Evolutionary conservation across 2,113 vertebrate genomes (phyloP), one percentile per base, ranked within the genome.

Genomic region (Hyaena hyaena): DNA sequence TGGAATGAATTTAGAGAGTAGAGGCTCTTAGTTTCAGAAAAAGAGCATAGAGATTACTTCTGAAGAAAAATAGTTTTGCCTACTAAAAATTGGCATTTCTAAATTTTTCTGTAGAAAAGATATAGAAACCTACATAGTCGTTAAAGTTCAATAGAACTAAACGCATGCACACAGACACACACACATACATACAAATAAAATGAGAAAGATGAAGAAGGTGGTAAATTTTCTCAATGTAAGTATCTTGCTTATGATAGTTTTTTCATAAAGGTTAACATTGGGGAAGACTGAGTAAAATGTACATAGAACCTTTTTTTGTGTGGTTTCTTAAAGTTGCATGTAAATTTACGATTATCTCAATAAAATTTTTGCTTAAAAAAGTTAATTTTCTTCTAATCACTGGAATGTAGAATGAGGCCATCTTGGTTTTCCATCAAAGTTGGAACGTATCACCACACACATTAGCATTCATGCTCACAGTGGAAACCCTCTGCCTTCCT

Each of bases 381-480:
- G 58, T 35, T 71, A 7, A 9, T 50, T 88, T 45, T 10, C n/a
- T 93, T 74, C 15, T 39, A 26, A 16, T 61, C 33, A 35, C 55
- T 26, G 1, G 45, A 63, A n/a, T 23, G 19, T 15, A 12, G 3
- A 58, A 66, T 80, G 39, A 83, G 17, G n/a, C 7, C 1, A 0
- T 61, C 10, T 19, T 66, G 86, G 17, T 63, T 68, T 28, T 53
- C 12, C 17, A 8, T 48, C 26, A 16, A 33, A 69, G 11, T 61
- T 48, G 45, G 33, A 3, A 11, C 7, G 0, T 5, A 28, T 28
- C 1, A 0, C 5, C 26, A 11, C 7, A 2, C 1, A 21, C 0
- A 0, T 43, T 31, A 50, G 26, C 10, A 1, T 28, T 7, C 10
- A 48, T 0, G 1, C 11, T 80, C 69, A n/a, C 39, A 4, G 0